Conservation (phyloP, 2,797 vertebrate genomes). For the Dendrocincla tyrannina region DNA sequence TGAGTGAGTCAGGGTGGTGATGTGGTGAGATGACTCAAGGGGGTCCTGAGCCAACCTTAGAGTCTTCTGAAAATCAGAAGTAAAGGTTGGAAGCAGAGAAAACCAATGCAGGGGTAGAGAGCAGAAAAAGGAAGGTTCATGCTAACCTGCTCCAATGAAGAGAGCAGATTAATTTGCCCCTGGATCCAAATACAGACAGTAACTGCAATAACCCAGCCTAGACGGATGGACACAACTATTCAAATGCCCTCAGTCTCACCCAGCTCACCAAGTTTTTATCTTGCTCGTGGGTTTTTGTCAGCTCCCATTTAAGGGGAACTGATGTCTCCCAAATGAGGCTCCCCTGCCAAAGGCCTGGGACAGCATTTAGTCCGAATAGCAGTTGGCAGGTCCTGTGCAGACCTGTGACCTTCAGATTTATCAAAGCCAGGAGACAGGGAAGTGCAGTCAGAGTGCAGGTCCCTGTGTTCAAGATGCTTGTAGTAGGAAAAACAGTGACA, state of each 20-base stretch:
- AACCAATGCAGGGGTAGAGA: background rate
- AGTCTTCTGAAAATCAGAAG: background rate
- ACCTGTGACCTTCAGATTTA: background rate
- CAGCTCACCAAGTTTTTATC: background rate
- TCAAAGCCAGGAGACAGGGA: background rate
- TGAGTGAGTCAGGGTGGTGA: background rate
- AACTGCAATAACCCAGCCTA: background rate
- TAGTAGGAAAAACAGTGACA: background rate
- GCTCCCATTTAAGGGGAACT: background rate
- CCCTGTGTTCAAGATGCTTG: background rate
- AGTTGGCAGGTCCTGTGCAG: background rate
- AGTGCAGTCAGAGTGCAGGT: background rate
- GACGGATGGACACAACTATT: background rate
- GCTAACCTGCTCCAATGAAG: background rate
- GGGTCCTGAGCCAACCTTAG: background rate
- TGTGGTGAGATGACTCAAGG: background rate
- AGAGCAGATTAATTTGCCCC: background rate
- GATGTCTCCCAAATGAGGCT: background rate
- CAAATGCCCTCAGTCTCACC: background rate
- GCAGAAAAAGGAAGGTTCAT: background rate
- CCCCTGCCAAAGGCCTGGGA: background rate
- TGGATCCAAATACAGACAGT: background rate
- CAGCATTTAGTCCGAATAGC: background rate
- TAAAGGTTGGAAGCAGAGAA: background rate
- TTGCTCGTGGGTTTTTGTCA: background rate